Evolutionary conservation across 2,888 invertebrate species (phyloP), one percentile per base, ranked within the genome.

Genomic region (Mystacides longicornis): DNA sequence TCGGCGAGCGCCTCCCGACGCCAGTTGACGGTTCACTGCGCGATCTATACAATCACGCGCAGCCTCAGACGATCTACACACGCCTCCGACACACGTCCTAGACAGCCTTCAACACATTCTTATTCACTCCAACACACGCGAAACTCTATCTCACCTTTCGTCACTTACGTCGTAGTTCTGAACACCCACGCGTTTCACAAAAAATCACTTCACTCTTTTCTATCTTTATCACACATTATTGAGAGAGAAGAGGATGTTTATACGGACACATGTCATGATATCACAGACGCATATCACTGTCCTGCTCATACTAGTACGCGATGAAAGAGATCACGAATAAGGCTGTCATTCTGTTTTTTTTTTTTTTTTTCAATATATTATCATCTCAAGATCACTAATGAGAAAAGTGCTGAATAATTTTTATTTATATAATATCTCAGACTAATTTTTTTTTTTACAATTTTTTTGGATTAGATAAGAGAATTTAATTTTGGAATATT

Each of bases 31-130:
- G 61, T 60, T 52, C 55, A 52, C 55, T 62, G 59, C 57, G 62
- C 51, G 64, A 66, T 56, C 69, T 69, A n/a, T n/a, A 69, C 73
- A 73, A 37, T 37, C 37, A 16, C 65, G 66, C 78, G 73, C 77
- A 75, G 71, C 68, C 71, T 62, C 64, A 65, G 59, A 64, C 64
- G 58, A 56, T 59, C 22, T 56, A 59, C 62, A 62, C 64, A 71
- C 67, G 72, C 72, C 37, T 37, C 37, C 37, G 37, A n/a, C 37
- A 49, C 64, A 64, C 62, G 59, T 64, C 59, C 65, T 65, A 60
- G 55, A 54, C 60, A 56, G 54, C 60, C 60, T 56, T 51, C 51
- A 37, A 55, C 51, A 55, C 60, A 57, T 51, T 58, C 59, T 55
- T 49, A 60, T 49, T 60, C 52, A 23, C 52, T 58, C 59, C 60